Percentiles rank a stretch among this genome's conserved stretches.
Conservation (phyloP, 2,797 vertebrate species). For the Anomalospiza imberbis region DNA sequence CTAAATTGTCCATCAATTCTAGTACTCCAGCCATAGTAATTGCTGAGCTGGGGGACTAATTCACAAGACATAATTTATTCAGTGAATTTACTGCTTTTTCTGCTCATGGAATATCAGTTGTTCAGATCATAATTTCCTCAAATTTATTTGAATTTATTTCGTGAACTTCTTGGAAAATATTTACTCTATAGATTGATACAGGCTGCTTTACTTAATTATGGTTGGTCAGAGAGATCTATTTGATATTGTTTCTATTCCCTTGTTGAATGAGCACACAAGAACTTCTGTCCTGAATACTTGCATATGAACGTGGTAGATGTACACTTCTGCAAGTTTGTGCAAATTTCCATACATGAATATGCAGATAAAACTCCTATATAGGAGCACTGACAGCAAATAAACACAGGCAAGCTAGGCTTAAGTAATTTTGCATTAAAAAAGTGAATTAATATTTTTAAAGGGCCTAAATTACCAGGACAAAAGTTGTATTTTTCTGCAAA, state of each 20-base stretch:
- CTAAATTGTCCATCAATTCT: conserved; percentile 18
- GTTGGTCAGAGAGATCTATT: conserved; percentile 42
- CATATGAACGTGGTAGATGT: neutral
- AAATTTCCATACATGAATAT: conserved; percentile 44
- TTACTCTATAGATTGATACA: conserved; percentile 60
- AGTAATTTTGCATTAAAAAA: conserved; percentile 17
- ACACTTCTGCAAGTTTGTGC: conserved; percentile 30
- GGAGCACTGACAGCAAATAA: neutral
- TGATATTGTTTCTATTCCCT: conserved; percentile 55
- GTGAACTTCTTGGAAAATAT: conserved; percentile 58
- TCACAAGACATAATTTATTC: conserved; percentile 42
- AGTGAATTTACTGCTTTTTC: conserved; percentile 41
- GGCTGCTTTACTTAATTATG: conserved; percentile 53
- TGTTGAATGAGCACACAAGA: conserved; percentile 52
- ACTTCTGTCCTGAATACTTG: conserved; percentile 42
- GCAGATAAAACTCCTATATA: neutral
- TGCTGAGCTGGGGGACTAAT: conserved; percentile 34
- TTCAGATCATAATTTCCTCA: conserved; percentile 39
- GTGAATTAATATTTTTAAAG: conserved; percentile 28
- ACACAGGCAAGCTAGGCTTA: neutral
- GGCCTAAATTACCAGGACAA: conserved; percentile 1
- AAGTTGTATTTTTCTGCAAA: conserved; percentile 8
- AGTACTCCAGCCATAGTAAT: conserved; percentile 25
- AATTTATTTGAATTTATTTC: conserved; percentile 55
- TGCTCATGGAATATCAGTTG: conserved; percentile 30